Percentiles rank a stretch among this genome's conserved stretches.
Evolutionary conservation across 2,113 vertebrate genomes (phyloP).

Genomic region (rat (Rattus norvegicus)): DNA sequence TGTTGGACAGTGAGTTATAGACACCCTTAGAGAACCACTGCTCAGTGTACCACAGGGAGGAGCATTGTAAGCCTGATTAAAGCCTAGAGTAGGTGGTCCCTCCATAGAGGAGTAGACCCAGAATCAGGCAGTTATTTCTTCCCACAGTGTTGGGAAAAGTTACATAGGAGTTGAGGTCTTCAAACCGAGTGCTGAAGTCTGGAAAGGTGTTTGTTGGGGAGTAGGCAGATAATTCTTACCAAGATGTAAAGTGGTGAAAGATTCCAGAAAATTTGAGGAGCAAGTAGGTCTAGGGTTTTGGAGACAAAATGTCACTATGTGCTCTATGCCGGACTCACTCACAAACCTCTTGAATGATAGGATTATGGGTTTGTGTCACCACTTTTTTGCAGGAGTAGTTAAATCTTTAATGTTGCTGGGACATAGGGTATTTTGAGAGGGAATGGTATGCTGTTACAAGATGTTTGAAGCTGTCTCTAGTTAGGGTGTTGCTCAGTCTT

Average conservation of each 20-base stretch:
- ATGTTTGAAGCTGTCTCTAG: too few relatives aligned
- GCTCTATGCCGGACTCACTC: not conserved
- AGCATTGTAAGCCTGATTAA: not conserved
- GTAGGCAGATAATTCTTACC: not conserved
- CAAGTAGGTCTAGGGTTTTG: not conserved
- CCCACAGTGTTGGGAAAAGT: not conserved
- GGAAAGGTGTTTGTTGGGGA: not conserved
- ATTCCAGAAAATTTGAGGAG: not conserved
- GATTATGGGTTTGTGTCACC: too few relatives aligned
- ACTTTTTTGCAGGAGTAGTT: not conserved
- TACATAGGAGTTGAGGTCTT: not conserved
- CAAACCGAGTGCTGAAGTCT: not conserved
- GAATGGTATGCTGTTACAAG: not conserved
- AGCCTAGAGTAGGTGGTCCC: not conserved
- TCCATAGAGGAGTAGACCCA: not conserved
- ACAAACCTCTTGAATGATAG: not conserved
- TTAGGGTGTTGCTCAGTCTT: too few relatives aligned
- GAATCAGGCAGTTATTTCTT: not conserved
- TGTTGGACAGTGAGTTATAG: not conserved
- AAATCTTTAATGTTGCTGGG: not conserved
- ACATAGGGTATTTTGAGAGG: not conserved
- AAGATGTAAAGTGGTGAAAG: conserved; percentile 3
- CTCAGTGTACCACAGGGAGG: not conserved
- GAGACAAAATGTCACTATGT: not conserved
- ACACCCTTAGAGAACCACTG: not conserved